Evolutionary conservation across 2,888 invertebrate species (phyloP).

Genomic region (Mesorhabditis sp.): DNA sequence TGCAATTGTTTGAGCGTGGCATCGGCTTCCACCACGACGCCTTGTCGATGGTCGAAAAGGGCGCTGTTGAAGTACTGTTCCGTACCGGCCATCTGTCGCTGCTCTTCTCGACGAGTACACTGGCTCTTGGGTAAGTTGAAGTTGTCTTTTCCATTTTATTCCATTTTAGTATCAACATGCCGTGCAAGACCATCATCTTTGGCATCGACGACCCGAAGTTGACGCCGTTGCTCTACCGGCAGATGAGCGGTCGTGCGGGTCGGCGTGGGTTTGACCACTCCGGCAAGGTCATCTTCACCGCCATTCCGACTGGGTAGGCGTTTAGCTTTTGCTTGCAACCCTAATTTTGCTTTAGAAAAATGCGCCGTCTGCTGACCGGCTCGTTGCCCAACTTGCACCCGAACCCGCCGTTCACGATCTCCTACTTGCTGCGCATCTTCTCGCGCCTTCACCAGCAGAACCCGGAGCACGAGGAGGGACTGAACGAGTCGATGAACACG

Average conservation of each 20-base stretch:
- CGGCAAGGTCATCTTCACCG: conserved; percentile 55
- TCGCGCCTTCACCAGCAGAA: conserved; percentile 35
- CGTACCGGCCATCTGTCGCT: conserved; percentile 51
- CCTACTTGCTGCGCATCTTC: conserved; percentile 50
- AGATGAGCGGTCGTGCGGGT: conserved; percentile 57
- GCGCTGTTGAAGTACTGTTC: conserved; percentile 56
- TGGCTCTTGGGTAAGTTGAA: conserved; percentile 45
- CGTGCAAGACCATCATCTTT: conserved; percentile 57
- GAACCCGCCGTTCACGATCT: conserved; percentile 54
- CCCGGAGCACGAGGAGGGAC: background rate
- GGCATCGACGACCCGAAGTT: conserved; percentile 52
- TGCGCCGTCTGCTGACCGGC: conserved; percentile 55
- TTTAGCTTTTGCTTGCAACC: background rate
- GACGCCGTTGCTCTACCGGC: conserved; percentile 54
- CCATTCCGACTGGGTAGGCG: conserved; percentile 45
- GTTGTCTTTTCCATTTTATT: background rate
- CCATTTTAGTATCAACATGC: conserved; percentile 55
- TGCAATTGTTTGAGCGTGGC: conserved; percentile 51
- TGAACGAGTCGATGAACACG: too few relatives aligned
- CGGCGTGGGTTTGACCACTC: conserved; percentile 56
- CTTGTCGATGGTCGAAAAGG: conserved; percentile 45
- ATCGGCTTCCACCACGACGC: conserved; percentile 56
- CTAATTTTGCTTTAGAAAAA: conserved; percentile 39
- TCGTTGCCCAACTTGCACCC: conserved; percentile 52
- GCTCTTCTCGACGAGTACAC: conserved; percentile 54